These are phyloP conservation scores for Tetropium fuscum DNA, from an alignment of 2,888 invertebrate genomes.

Conservation along the genomic window DNA sequence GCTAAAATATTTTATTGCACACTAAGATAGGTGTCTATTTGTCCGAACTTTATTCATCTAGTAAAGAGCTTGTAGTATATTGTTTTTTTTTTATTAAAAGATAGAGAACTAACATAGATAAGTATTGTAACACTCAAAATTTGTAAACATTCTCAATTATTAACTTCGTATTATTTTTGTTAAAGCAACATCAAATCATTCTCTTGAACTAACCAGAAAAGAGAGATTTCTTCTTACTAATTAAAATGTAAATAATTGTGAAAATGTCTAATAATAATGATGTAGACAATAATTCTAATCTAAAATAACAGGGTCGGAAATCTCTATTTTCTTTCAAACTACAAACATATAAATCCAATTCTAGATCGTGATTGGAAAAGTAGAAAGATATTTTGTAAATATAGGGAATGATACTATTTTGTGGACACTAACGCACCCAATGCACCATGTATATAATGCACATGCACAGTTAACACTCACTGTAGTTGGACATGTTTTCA, in stretches of 20 bases:
- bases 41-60: conserved; percentile 26
- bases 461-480: conserved; percentile 47
- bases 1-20: too few species aligned
- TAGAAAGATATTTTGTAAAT: conserved; percentile 40
- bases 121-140: conserved; percentile 28
- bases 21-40: conserved; percentile 5
- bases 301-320: conserved; percentile 41
- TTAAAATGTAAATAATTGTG: conserved; percentile 27
- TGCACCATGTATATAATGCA: conserved; percentile 55
- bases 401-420: conserved; percentile 40
- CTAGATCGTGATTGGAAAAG: conserved; percentile 30
- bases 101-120: conserved; percentile 25
- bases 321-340: conserved; percentile 42
- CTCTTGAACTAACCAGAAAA: conserved; percentile 26
- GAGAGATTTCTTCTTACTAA: conserved; percentile 39
- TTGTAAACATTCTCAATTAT: conserved; percentile 16
- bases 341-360: conserved; percentile 20
- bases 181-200: conserved; percentile 1
- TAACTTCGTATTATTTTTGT: conserved; percentile 2
- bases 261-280: conserved; percentile 24
- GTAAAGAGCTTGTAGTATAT: conserved; percentile 36
- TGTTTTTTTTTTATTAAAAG: conserved; percentile 10
- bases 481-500: conserved; percentile 37
- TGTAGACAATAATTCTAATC: conserved; percentile 41
- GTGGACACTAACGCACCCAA: conserved; percentile 46